A percentile compares a stretch with the other conserved stretches of the same genome.
These are phyloP conservation scores for Mythimna lalbum DNA, from an alignment of 2,888 invertebrate genomes.

Conservation along the genomic window DNA sequence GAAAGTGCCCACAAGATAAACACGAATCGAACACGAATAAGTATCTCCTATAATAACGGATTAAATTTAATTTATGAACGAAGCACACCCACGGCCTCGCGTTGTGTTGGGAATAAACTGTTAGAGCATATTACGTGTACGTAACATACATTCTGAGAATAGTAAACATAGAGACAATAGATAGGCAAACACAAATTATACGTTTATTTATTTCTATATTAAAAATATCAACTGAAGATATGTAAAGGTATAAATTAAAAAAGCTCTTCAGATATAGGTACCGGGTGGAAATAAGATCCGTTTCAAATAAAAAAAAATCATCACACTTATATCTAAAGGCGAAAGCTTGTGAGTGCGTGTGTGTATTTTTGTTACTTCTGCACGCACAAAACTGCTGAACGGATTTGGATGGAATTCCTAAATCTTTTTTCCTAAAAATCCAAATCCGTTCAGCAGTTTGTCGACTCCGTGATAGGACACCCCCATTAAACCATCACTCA, in stretches of 20 bases:
- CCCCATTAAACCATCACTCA: no score
- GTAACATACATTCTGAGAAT: slow-evolving; percentile 34
- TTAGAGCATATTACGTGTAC: slow-evolving; percentile 20
- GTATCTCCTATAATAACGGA: slow-evolving; percentile 57
- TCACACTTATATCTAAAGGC: no score
- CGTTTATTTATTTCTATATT: not conserved
- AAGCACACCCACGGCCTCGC: slow-evolving; percentile 48
- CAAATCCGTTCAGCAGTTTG: no score
- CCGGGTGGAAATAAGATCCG: no score
- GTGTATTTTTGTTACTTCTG: no score
- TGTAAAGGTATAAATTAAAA: not conserved
- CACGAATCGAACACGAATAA: slow-evolving; percentile 64
- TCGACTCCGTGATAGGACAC: no score
- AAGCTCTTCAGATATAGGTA: slow-evolving; percentile 6
- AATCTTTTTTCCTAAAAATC: no score
- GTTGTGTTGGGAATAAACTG: slow-evolving; percentile 57
- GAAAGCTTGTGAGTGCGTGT: no score
- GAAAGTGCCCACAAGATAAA: slow-evolving; percentile 74
- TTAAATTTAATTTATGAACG: slow-evolving; percentile 59
- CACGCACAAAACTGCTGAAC: no score
- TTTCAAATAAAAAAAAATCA: no score
- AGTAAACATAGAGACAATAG: slow-evolving; percentile 18
- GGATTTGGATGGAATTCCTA: no score
- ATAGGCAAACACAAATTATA: slow-evolving; percentile 10
- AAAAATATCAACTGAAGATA: slow-evolving; percentile 1